phyloP scores from a whole-genome alignment of 2,113 vertebrate genomes.

The Oreocharis arfaki region DNA sequence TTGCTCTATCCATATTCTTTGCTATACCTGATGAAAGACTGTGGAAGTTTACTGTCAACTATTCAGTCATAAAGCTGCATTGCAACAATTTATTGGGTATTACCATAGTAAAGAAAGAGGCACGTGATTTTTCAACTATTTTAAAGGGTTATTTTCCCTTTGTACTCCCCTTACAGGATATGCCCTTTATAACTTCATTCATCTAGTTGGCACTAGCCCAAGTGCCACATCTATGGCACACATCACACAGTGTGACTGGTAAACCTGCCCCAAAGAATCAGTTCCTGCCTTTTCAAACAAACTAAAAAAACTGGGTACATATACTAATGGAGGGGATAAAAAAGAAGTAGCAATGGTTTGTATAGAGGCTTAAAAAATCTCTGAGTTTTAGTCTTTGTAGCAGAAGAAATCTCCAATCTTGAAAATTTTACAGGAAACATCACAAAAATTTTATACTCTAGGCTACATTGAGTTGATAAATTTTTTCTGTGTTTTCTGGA shows the following conservation, averaged over 20 bases:
- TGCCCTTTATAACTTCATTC: background rate
- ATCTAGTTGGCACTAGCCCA: background rate
- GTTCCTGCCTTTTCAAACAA: background rate
- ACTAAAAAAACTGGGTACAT: background rate
- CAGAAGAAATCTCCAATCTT: background rate
- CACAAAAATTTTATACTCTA: background rate
- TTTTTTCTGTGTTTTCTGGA: conserved; percentile 1
- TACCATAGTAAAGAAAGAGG: background rate
- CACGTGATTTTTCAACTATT: background rate
- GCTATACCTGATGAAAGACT: background rate
- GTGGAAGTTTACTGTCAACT: background rate
- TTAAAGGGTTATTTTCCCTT: conserved; percentile 32
- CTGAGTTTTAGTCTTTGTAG: background rate
- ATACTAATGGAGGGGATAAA: background rate
- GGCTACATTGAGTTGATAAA: background rate
- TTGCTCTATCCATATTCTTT: background rate
- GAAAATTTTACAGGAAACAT: background rate
- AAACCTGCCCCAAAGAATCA: background rate
- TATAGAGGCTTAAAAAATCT: background rate
- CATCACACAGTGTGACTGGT: background rate
- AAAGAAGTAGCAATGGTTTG: background rate
- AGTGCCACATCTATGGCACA: background rate
- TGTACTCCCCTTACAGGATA: background rate
- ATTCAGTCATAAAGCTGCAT: background rate
- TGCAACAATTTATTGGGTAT: background rate